phyloP scores from a whole-genome alignment of 2,797 vertebrate species.

The Tadarida brasiliensis region DNA sequence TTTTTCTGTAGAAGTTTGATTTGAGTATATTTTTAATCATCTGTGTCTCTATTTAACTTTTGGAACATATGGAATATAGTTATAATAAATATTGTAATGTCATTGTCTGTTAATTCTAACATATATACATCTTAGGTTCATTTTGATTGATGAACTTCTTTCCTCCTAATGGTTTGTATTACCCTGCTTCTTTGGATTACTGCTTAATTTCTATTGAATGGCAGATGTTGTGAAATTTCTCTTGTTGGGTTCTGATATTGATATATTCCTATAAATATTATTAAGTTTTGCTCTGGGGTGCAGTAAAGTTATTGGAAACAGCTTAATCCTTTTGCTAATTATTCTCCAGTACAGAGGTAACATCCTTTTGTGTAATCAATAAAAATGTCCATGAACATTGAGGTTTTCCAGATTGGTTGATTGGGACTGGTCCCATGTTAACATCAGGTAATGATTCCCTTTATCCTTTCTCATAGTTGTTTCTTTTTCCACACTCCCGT shows the following conservation, averaged over 20 bases:
- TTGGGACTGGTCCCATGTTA: neutral
- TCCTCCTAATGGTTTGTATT: neutral
- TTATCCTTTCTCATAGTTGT: neutral
- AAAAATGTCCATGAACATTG: neutral
- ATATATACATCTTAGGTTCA: neutral
- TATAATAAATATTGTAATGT: neutral
- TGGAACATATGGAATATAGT: neutral
- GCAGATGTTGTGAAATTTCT: constrained; percentile 21
- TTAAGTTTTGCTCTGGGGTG: neutral
- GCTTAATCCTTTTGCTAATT: neutral
- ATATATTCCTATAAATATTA: constrained; percentile 17
- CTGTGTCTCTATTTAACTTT: neutral
- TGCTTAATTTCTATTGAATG: constrained; percentile 31
- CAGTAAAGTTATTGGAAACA: neutral
- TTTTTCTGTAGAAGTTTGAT: constrained; percentile 27
- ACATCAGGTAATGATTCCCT: neutral
- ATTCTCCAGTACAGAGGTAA: neutral
- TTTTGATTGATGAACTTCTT: constrained; percentile 9
- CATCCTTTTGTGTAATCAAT: constrained; percentile 3
- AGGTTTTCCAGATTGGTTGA: constrained; percentile 4
- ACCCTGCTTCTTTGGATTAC: neutral
- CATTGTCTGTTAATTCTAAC: neutral
- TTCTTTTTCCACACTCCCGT: neutral
- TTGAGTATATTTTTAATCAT: constrained; percentile 43
- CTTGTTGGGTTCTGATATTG: neutral